Base-by-base conservation (phyloP, 2,888 invertebrate species). In the Fragum whitleyi region DNA sequence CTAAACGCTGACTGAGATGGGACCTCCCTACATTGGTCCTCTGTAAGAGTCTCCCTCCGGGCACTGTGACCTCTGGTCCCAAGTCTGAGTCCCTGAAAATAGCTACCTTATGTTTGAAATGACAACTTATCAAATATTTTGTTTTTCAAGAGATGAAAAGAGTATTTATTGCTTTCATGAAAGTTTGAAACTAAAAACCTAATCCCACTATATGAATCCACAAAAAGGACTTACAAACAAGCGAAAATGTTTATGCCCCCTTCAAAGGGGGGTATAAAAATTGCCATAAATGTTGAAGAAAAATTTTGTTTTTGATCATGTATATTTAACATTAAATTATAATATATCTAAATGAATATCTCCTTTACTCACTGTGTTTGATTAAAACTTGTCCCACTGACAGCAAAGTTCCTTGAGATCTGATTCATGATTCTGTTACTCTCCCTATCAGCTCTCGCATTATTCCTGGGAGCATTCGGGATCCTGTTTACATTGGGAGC, bases 41-140 rank as follows among this genome's bases (percentile, higher is more conserved):
- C n/a, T 87, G 84, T 16, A 90, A 69, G 61, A 90, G 85, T 19
- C 86, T 74, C 28, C 77, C 76, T 19, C 89, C 90, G 16, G 90
- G 88, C 3, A 86, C 36, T 32, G 29, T 28, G 1, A 53, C 62
- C 21, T 36, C 47, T 32, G 32, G 16, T 57, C 82, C 83, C n/a
- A 57, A 39, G 29, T 71, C 74, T 57, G 74, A 57, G 19, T 74
- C 74, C 68, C 79, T 79, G 59, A 36, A 70, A 74, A 21, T 19
- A 36, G n/a, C 19, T n/a, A n/a, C 9, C 16, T 11, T 47, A 14
- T 14, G 11, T 47, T 47, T n/a, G n/a, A n/a, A n/a, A n/a, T n/a
- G n/a, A n/a, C n/a, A n/a, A n/a, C n/a, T n/a, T n/a, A n/a, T n/a
- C n/a, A n/a, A n/a, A n/a, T n/a, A n/a, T n/a, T n/a, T n/a, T n/a